Percentiles rank a stretch among this genome's conserved stretches.
These are phyloP conservation scores for Galemys pyrenaicus DNA, from an alignment of 2,113 vertebrate species.

Conservation along the genomic window DNA sequence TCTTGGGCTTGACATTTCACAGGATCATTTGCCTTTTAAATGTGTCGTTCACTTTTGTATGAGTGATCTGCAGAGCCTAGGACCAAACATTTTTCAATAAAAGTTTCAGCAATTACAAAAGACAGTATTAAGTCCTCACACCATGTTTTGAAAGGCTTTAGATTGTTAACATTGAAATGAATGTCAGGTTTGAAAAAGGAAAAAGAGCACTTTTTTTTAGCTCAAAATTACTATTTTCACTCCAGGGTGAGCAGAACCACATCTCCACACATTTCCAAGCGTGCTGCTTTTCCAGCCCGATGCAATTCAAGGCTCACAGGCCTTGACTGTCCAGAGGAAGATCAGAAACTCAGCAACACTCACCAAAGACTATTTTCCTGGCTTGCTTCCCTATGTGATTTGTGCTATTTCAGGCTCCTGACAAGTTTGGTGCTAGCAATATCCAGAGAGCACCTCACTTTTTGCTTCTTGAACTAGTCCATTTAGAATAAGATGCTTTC, in stretches of 20 bases:
- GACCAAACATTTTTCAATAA: conserved; percentile 67
- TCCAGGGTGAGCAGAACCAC: background rate
- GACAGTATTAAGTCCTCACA: conserved; percentile 58
- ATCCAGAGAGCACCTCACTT: background rate
- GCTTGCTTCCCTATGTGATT: background rate
- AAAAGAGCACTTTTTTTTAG: conserved; percentile 6
- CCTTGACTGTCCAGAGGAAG: background rate
- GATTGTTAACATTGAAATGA: conserved; percentile 56
- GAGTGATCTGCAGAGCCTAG: conserved; percentile 44
- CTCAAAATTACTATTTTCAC: conserved; percentile 59
- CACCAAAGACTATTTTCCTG: background rate
- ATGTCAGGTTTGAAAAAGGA: conserved; percentile 48
- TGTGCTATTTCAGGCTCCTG: background rate
- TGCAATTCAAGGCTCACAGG: background rate
- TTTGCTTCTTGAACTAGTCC: background rate
- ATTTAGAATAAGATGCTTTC: background rate
- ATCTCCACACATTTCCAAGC: background rate
- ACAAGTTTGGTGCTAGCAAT: background rate
- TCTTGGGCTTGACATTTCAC: conserved; percentile 57
- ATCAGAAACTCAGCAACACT: background rate
- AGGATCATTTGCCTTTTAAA: conserved; percentile 66
- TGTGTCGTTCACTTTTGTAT: conserved; percentile 51
- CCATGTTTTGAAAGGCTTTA: conserved; percentile 68
- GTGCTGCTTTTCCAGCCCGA: background rate
- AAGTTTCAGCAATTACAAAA: conserved; percentile 62